Base-by-base conservation (phyloP, 92 coral and sea anemone species). In the Bergia puertoricense region DNA sequence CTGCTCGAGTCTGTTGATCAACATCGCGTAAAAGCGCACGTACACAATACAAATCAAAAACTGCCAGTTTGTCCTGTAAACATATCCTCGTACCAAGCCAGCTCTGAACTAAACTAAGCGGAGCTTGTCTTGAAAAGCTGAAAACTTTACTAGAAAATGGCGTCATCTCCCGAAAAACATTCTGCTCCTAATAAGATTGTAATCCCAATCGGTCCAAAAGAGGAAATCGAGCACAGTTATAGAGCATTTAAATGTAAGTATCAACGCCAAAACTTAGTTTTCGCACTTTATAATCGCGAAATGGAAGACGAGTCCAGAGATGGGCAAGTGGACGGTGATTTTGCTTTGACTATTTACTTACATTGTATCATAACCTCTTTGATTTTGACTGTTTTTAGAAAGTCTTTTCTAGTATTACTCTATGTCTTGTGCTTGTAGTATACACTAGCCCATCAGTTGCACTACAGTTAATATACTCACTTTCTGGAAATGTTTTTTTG, bases 221-320 rank as follows among this genome's bases (percentile, higher is more conserved):
- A 73, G 77, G 77, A 73, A 73, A 8, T 36, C 18, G 41, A 73
- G n/a, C 77, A 73, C 18, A 73, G 41, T 73, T 73, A 36, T 73
- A 73, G 77, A 73, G 77, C 77, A 39, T 73, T 73, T 73, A 73
- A 73, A 37, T 73, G 77, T 73, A 73, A 73, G 77, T 73, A 62
- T 62, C 69, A 62, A 62, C 22, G 14, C 30, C 69, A 23, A 62
- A 57, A 3, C 2, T 22, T 18, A 5, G 69, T 62, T 54, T 54
- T 11, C 59, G 69, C 22, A 62, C 30, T 62, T 62, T 62, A 18
- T 23, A 62, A 62, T 20, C 69, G 6, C 30, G 69, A 62, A 62
- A 18, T 62, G n/a, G 13, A 62, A 62, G 68, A 9, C 9, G 57
- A 51, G 11, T 6, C 57, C 57, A 62, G 18, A 3, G 16, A 5